Evolutionary conservation across 2,113 vertebrate genomes (phyloP), one percentile per base, ranked within the genome.

Genomic region (Catagonus wagneri): DNA sequence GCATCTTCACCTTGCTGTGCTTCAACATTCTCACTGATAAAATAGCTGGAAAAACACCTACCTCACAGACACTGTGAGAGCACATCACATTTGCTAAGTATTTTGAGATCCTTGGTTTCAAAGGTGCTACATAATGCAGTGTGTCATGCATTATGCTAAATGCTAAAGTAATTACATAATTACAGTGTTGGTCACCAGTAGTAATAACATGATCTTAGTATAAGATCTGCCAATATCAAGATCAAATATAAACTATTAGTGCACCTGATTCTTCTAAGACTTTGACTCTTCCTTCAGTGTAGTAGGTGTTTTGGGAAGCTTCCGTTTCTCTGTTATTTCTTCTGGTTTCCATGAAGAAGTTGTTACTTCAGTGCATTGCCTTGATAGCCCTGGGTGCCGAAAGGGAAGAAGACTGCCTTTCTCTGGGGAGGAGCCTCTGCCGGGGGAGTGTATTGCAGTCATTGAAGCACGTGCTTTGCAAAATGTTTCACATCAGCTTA

Each of bases 121-220:
- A 97, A 96, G 96, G 98, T 97, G 97, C 97, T 98, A 96, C 4
- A 2, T 95, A 92, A 96, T 90, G 86, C 72, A 89, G 36, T 65
- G 32, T 90, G 29, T 75, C 65, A 50, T 71, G 87, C 72, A 84
- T 95, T 96, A 80, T 66, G 61, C 87, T 94, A 95, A 91, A 91
- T 94, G 93, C 87, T 97, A 79, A 95, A 96, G 76, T 60, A 56
- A 94, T 91, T 78, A 29, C 25, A 22, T 94, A 85, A 72, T 86
- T 39, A 44, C 75, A 76, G 8, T 17, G 36, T 34, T 74, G 91
- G 78, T 89, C 83, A 81, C 86, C 80, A 72, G 12, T 66, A 90
- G 32, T 74, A 68, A 36, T 93, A 79, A 90, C 50, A 80, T 79
- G 69, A 83, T 54, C 60, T 74, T 89, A 76, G 36, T 78, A 91